Conservation (phyloP, 2,113 vertebrate species). For the Xenopus borealis region DNA sequence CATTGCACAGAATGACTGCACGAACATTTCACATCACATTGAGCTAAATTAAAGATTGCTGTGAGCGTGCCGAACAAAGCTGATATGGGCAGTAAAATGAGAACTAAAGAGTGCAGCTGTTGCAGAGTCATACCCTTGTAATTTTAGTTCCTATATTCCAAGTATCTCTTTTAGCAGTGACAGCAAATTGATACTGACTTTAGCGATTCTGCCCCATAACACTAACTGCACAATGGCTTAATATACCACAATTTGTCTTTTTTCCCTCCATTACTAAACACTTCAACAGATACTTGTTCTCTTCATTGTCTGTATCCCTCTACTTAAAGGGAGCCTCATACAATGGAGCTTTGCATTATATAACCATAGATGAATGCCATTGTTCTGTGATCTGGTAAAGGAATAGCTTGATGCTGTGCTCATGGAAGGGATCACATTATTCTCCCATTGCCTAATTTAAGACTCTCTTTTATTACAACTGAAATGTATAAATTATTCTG, state of each 20-base stretch:
- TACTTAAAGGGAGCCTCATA: no score
- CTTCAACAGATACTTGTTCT: slow-evolving; percentile 4
- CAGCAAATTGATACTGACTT: slow-evolving; percentile 15
- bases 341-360: no score
- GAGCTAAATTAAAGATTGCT: neutral
- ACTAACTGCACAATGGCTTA: neutral
- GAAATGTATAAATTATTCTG: no score
- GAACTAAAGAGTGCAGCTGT: slow-evolving; percentile 23
- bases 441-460: no score
- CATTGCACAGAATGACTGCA: neutral
- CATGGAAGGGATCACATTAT: no score
- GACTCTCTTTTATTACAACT: no score
- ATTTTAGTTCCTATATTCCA: slow-evolving; percentile 22
- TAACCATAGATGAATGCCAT: no score
- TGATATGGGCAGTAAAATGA: slow-evolving; percentile 9
- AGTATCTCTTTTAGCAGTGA: slow-evolving; percentile 5
- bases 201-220: slow-evolving; percentile 3
- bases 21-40: neutral
- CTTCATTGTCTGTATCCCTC: neutral
- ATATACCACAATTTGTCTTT: slow-evolving; percentile 1
- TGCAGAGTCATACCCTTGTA: neutral
- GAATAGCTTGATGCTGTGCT: no score
- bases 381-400: no score
- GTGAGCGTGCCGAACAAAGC: slow-evolving; percentile 4
- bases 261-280: slow-evolving; percentile 4